Base-by-base conservation (phyloP, 2,797 vertebrate genomes). In the Ibycter americanus region DNA sequence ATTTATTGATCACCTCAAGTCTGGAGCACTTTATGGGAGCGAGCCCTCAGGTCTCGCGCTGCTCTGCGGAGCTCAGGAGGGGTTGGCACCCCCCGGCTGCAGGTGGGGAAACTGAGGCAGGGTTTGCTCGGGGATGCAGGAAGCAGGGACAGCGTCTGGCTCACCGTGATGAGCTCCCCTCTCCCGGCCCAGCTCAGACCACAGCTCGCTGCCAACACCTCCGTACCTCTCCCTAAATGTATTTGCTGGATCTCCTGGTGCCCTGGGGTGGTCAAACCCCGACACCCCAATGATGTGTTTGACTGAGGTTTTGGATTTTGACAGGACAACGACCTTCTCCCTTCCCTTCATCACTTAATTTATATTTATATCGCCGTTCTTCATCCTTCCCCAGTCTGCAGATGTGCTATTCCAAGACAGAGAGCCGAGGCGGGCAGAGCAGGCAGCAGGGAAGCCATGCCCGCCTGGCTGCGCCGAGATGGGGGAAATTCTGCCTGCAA, bases 51-150 rank as follows among this genome's bases (percentile, higher is more conserved):
- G 49, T 17, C 27, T 34, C 2, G 2, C 0, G 4, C 36, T 19
- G 59, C 63, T 51, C 65, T 26, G 40, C 0, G 2, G 61, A 17
- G 36, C 26, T 56, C 25, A 2, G 38, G 36, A 22, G 32, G 59
- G 21, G 11, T 29, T 14, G 5, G 31, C 6, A 21, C 20, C 32
- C 23, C 56, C 38, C 3, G 5, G n/a, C 29, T 2, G 18, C 40
- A 34, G 79, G 42, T 4, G 70, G 90, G 87, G 79, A 87, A 90
- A 87, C 74, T 59, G 94, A 85, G 83, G 90, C 85, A 76, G 40
- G 66, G 13, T 21, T 66, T 34, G 5, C 66, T 36, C 1, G 0
- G 42, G 27, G 20, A 5, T 31, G 59, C 9, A 36, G 58, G 21
- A 40, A 27, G 21, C 62, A 26, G 47, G 65, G 83, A 16, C 34